Base-by-base conservation (phyloP, 2,113 vertebrate species). In the Myiagra hebetior region DNA sequence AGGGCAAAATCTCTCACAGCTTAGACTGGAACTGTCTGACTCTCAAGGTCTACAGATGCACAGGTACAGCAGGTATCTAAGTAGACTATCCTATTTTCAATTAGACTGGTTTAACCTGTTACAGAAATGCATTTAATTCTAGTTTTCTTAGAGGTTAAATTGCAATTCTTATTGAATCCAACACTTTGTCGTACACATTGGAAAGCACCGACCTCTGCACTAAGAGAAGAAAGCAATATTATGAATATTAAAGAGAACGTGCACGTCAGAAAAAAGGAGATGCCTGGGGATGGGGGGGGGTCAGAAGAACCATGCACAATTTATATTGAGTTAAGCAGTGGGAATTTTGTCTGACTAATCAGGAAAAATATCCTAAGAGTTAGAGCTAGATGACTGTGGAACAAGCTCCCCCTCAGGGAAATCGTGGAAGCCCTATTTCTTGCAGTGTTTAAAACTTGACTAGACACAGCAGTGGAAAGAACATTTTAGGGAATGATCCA, bases 401-500 rank as follows among this genome's bases (percentile, higher is more conserved):
- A 94, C 85, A 85, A 88, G 78, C 59, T 89, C 10, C 81, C 68
- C 68, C 67, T 63, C 42, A 82, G 92, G 94, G 89, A 96, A 94
- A 86, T 42, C 59, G 60, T 94, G 83, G 91, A 95, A 96, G 79
- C 79, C 82, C 84, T 89, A 33, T 80, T 92, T 85, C 78, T 96
- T 92, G 89, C 82, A 59, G 79, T 83, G 77, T 90, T 96, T 91
- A 86, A 93, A 97, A 91, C 20, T 92, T 80, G 80, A 97, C 93
- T 57, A 92, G 92, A 77, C 42, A 80, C 37, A 95, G 70, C 39
- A 69, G 46, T 94, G 86, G 83, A 96, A 97, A 97, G 84, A 89
- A 88, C 60, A 89, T 74, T 94, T 85, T 76, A 92, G 89, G 35
- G 70, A 80, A 89, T 47, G 70, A 86, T 84, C 81, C 87, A 97